A percentile compares a stretch with the other conserved stretches of the same genome.
Evolutionary conservation across 2,888 invertebrate species (phyloP).

Genomic region (Aromia moschata): DNA sequence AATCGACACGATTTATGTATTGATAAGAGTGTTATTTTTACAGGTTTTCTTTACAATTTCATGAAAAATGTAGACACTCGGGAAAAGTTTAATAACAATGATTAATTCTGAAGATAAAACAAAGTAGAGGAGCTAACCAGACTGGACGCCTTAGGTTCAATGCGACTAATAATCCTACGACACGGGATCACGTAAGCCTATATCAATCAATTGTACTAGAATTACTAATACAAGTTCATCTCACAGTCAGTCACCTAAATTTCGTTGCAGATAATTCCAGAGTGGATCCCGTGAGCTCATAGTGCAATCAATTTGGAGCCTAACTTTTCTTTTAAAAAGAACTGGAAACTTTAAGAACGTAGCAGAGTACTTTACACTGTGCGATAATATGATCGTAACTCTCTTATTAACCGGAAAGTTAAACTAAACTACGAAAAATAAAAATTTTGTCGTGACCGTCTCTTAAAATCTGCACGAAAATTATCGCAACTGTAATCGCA

Average conservation of each 20-base stretch:
- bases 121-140: conserved; percentile 58
- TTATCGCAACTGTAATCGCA: no score
- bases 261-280: conserved; percentile 61
- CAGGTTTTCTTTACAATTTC: conserved; percentile 43
- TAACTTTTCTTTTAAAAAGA: background rate
- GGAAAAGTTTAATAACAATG: conserved; percentile 59
- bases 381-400: no score
- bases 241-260: conserved; percentile 62
- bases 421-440: no score
- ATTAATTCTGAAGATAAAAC: conserved; percentile 60
- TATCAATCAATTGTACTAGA: conserved; percentile 20
- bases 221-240: conserved; percentile 45
- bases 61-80: conserved; percentile 63
- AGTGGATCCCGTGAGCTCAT: conserved; percentile 57
- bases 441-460: no score
- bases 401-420: no score
- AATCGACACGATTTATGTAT: no score
- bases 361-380: no score
- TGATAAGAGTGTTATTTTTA: no score
- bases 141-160: conserved; percentile 58
- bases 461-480: no score
- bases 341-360: background rate
- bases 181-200: conserved; percentile 50
- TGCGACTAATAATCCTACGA: conserved; percentile 51
- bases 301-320: conserved; percentile 26